Base-by-base conservation (phyloP, 2,888 invertebrate species). In the Drosophila parthenogenetica region DNA sequence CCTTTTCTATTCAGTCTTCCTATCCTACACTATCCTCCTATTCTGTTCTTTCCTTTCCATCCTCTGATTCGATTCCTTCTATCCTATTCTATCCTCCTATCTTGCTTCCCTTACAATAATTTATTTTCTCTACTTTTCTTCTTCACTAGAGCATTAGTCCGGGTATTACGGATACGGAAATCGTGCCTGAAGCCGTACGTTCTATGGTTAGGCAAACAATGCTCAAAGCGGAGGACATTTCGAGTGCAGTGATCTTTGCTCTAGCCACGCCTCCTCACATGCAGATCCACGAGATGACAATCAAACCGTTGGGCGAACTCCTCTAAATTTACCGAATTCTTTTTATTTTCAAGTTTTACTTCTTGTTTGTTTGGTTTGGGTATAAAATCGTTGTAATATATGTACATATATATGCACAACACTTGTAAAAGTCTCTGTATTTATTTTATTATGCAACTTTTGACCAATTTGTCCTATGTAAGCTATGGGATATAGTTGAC, bases 151-250 rank as follows among this genome's bases (percentile, higher is more conserved):
- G 90, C 51, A 71, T 92, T n/a, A 90, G 90, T 39, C 86, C 86
- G 1, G 91, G 91, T 0, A 69, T 83, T 3, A 89, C 90, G 19
- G 85, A 90, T 25, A 91, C 91, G 5, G 90, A 91, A 65, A 89
- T 90, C 2, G 19, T 84, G 17, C 77, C 85, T 8, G 80, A 80
- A 3, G 61, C 60, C 3, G 0, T 78, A 0, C 78, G 73, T 61
- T 46, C 48, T 0, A 1, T 3, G 1, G 16, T 64, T 5, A 64
- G 17, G 0, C 42, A 54, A 4, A 61, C 66, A 4, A 83, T 90
- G 67, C 76, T 91, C 0, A 74, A 74, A 2, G 37, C 92, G 0
- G 80, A 88, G 62, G 89, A 91, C 59, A 82, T 91, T n/a, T 80
- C 91, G 1, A 77, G 82, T 61, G 90, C 90, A 2, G 89, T 90